Evolutionary conservation across 1,140 invertebrate genomes (phyloP), one percentile per base, ranked within the genome.

Genomic region (Lepidurus arcticus): DNA sequence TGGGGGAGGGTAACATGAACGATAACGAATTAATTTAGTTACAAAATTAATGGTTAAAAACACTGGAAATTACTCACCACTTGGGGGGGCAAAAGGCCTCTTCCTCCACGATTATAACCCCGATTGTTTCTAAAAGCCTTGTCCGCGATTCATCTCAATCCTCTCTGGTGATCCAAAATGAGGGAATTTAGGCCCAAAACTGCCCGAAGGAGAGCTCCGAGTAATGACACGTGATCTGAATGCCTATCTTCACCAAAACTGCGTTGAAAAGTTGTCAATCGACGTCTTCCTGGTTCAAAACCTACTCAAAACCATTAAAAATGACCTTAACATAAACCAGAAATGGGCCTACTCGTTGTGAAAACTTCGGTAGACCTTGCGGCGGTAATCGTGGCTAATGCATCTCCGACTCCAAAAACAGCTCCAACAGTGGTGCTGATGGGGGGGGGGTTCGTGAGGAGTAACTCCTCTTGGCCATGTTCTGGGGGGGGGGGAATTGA

Each of bases 211-310:
- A 96, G 97, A 24, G 94, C 96, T 81, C 95, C 95, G 8, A 98
- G 87, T 89, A 98, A 92, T 8, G 96, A 96, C 16, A 98, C 91
- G 84, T 99, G 97, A 86, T 99, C 98, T 24, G 95, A 98, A 82
- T 89, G 93, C 73, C 95, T 87, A 77, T 90, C 90, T 0, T 96
- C 97, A 16, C 93, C 91, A 79, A 98, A 90, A 21, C 90, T 90
- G 44, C 91, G 89, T 83, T 98, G 95, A 79, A 93, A 90, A 44
- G 88, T 87, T 1, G 90, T 90, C 24, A 97, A 85, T 53, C 93
- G 86, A 43, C 82, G 82, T 87, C 82, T 82, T 86, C 87, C 81
- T 87, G 74, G 79, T 84, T 77, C 83, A 82, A 21, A 81, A 84
- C 42, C 81, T 81, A 81, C 83, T 79, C 76, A 24, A 75, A 75